phyloP scores from a whole-genome alignment of 2,797 vertebrate genomes.

The Notoglanidium macrostoma region DNA sequence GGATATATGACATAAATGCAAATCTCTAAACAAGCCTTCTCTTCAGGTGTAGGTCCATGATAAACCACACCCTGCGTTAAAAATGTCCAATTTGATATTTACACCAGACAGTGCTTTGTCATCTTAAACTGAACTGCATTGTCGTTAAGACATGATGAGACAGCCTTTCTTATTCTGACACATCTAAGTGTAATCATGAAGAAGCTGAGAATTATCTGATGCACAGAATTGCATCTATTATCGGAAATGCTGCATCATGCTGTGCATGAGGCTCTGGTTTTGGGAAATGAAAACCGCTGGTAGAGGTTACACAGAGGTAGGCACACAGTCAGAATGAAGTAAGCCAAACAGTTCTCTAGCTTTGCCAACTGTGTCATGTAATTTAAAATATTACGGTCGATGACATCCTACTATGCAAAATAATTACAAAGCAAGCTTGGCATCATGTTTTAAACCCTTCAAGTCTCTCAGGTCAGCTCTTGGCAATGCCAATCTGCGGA shows the following conservation, averaged over 20 bases:
- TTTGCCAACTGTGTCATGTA: conserved; percentile 19
- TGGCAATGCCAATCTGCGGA: not conserved
- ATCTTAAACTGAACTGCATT: not conserved
- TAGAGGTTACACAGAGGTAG: conserved; percentile 30
- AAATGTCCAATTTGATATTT: not conserved
- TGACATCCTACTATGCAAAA: conserved; percentile 8
- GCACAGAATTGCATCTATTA: not conserved
- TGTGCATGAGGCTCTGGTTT: conserved; percentile 9
- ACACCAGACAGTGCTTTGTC: not conserved
- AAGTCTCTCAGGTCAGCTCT: not conserved
- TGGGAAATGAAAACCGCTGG: conserved; percentile 13
- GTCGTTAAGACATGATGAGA: not conserved
- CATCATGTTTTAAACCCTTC: not conserved
- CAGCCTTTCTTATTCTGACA: conserved; percentile 7
- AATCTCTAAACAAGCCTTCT: not conserved
- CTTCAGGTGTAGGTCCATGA: not conserved
- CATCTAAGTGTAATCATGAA: not conserved
- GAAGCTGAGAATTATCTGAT: conserved; percentile 19
- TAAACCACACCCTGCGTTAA: not conserved
- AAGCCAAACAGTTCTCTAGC: conserved; percentile 19
- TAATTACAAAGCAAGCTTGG: conserved; percentile 7
- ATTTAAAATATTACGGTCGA: not conserved
- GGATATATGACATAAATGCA: conserved; percentile 4
- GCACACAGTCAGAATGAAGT: conserved; percentile 16
- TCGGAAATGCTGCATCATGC: conserved; percentile 14